A percentile compares a stretch with the other conserved stretches of the same genome.
Evolutionary conservation across 2,113 vertebrate genomes (phyloP).

Genomic region (Hystrix cristata): DNA sequence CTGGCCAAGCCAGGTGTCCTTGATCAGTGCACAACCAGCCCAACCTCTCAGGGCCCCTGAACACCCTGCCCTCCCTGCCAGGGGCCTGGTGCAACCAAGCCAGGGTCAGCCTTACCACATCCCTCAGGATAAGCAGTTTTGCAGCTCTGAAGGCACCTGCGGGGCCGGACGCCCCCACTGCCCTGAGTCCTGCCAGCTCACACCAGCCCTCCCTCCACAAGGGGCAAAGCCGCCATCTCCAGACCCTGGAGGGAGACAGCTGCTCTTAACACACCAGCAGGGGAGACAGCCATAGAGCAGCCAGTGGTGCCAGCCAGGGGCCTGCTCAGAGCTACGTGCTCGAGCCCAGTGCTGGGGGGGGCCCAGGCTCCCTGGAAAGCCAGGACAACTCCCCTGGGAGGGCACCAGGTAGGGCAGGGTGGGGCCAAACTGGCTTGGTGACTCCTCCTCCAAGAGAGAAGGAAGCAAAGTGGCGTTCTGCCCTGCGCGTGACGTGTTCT

Average conservation of each 20-base stretch:
- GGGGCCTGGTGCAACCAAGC: not conserved
- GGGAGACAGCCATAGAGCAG: not conserved
- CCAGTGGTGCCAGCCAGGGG: accelerated
- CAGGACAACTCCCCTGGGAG: accelerated
- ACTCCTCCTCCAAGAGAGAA: not conserved
- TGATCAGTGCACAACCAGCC: not conserved
- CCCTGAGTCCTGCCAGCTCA: not conserved
- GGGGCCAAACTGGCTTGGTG: not conserved
- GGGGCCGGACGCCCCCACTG: not conserved
- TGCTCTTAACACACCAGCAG: not conserved
- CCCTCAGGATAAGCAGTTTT: not conserved
- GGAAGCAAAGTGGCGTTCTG: not conserved
- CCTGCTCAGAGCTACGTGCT: accelerated
- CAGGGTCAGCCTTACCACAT: accelerated
- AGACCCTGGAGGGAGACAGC: not conserved
- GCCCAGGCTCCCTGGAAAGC: not conserved
- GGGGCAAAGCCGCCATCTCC: not conserved
- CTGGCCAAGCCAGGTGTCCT: not conserved
- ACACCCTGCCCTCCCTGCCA: not conserved
- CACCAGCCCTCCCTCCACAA: accelerated
- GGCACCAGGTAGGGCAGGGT: accelerated
- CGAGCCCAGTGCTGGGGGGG: not conserved
- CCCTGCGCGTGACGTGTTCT: not conserved
- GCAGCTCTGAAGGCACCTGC: not conserved
- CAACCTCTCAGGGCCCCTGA: not conserved